Evolutionary conservation across 2,888 invertebrate species (phyloP), one percentile per base, ranked within the genome.

Genomic region (Pseudoips prasinana): DNA sequence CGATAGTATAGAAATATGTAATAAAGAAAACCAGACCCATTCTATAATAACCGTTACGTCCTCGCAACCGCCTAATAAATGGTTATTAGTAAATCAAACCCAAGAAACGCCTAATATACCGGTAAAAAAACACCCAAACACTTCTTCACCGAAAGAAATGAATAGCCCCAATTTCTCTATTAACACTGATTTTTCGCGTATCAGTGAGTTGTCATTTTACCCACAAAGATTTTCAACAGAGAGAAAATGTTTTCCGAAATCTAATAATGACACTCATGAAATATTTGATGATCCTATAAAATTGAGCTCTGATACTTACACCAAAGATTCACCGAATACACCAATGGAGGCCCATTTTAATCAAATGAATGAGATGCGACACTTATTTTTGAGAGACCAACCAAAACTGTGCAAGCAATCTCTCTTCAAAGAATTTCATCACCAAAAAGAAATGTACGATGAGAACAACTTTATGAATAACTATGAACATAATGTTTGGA

Each of bases 271-370:
- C 25, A 75, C 75, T 3, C 75, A 83, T 27, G 81, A 83, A 30
- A 42, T 82, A 9, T 58, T 73, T 25, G 80, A 83, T 25, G 77
- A 82, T 10, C 33, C 49, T 23, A 58, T 68, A 1, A 87, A 81
- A 66, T 48, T 83, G 6, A 84, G 81, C 57, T 83, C 86, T 1
- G 90, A 90, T 47, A 91, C 90, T 1, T 91, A 79, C 42, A 87
- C 88, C 3, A 90, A 90, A 61, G 89, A 90, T 22, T 89, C 89
- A 0, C 87, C 87, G 0, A 69, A 71, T 26, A 71, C 69, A n/a
- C 67, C 71, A n/a, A 40, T 68, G 8, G 79, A 86, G 7, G 51
- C 41, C 8, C 52, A 65, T 36, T 40, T 48, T 4, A 65, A 67
- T 45, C 67, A 72, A 30, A 46, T 71, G 45, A 45, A 42, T 1